Percentiles rank a stretch among this genome's conserved stretches.
Evolutionary conservation across 2,797 vertebrate species (phyloP).

Genomic region (Carcharodon carcharias): DNA sequence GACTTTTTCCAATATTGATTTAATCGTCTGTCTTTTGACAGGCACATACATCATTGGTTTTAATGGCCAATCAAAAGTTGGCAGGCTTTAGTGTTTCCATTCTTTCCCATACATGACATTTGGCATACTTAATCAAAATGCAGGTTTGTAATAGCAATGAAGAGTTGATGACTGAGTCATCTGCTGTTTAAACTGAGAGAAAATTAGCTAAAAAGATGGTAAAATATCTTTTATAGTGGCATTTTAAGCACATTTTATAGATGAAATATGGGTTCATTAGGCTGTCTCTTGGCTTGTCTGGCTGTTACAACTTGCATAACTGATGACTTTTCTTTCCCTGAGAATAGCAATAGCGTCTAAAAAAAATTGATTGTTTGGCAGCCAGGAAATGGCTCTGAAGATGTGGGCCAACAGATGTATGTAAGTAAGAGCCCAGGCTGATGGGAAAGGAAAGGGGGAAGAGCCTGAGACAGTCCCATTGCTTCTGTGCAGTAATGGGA

Average conservation of each 20-base stretch:
- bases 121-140: conserved; percentile 81
- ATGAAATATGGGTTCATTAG: conserved; percentile 52
- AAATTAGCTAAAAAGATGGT: conserved; percentile 52
- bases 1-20: conserved; percentile 92
- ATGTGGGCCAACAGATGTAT: conserved; percentile 61
- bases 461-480: conserved; percentile 70
- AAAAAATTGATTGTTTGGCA: conserved; percentile 75
- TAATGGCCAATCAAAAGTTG: conserved; percentile 90
- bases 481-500: conserved; percentile 50
- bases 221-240: conserved; percentile 45
- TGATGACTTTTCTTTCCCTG: conserved; percentile 65
- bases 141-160: conserved; percentile 71
- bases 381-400: conserved; percentile 64
- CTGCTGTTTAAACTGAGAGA: conserved; percentile 64
- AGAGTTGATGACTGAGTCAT: conserved; percentile 75
- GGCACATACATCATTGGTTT: conserved; percentile 90
- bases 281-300: conserved; percentile 52
- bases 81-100: conserved; percentile 77
- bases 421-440: conserved; percentile 66
- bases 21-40: conserved; percentile 87
- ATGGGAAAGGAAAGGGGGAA: conserved; percentile 62
- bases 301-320: conserved; percentile 56
- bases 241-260: conserved; percentile 45
- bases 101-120: conserved; percentile 82
- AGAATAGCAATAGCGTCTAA: conserved; percentile 67